A percentile compares a stretch with the other conserved stretches of the same genome.
Conservation (phyloP, 2,797 vertebrate species). For the Pseudochirops corinnae region DNA sequence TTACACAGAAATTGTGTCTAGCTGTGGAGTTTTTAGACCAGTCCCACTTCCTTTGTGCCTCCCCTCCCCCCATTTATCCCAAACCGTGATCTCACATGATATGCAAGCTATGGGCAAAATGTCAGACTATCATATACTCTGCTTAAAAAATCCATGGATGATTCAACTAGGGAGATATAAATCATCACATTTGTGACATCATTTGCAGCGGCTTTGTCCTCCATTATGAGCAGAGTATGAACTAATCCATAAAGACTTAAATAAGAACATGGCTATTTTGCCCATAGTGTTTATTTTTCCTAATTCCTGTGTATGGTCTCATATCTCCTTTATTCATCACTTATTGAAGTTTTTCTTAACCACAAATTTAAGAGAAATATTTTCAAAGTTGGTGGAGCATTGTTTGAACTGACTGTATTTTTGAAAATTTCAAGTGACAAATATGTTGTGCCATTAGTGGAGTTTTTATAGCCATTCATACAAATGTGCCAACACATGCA, state of each 20-base stretch:
- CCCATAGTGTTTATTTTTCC: neutral
- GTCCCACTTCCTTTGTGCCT: neutral
- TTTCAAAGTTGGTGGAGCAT: constrained; percentile 60
- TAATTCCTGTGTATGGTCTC: neutral
- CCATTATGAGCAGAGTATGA: constrained; percentile 18
- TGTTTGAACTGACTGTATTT: constrained; percentile 69
- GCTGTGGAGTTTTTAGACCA: neutral
- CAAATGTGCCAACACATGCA: constrained; percentile 64
- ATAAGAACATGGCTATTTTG: neutral
- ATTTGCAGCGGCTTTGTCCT: constrained; percentile 4
- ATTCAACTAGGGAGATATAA: constrained; percentile 5
- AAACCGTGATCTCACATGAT: constrained; percentile 37
- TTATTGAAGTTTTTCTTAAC: constrained; percentile 14
- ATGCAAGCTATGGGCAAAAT: constrained; percentile 25
- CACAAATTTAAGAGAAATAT: constrained; percentile 56
- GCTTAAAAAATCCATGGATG: constrained; percentile 17
- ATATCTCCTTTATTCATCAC: constrained; percentile 22
- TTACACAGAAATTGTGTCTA: neutral
- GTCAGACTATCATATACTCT: constrained; percentile 26
- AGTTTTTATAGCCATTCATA: constrained; percentile 65
- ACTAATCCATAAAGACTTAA: constrained; percentile 15
- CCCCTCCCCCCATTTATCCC: neutral
- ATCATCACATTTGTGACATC: constrained; percentile 20
- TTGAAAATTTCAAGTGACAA: constrained; percentile 75
- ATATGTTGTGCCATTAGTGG: constrained; percentile 68